Base-by-base conservation (phyloP, 2,113 vertebrate species). In the Enhydra lutris region DNA sequence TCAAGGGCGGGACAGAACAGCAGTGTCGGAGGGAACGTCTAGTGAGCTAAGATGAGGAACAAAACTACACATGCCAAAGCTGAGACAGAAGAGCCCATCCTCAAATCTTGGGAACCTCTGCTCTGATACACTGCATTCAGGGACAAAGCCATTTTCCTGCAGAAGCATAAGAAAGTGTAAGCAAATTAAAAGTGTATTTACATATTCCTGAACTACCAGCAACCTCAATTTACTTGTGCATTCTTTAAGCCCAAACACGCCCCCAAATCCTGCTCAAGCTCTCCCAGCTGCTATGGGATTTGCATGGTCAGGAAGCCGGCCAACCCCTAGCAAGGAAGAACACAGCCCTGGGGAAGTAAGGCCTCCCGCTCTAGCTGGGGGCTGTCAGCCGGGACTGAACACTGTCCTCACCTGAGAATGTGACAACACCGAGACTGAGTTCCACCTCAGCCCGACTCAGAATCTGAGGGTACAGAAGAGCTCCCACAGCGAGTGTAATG, bases 401-500 rank as follows among this genome's bases (percentile, higher is more conserved):
- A 1, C 34, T 5, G 13, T 7, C 34, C 24, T 71, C 21, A 4
- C 8, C n/a, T 1, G n/a, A 39, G 11, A 47, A 61, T 42, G 14
- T 34, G 65, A 18, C 29, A 61, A n/a, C 4, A 34, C 26, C 29
- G 69, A 8, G 42, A 55, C 23, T 9, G 21, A 15, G 81, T 47
- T 42, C 42, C 3, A 26, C 23, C 71, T 79, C 15, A 6, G 83
- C 73, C 6, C 26, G 65, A 24, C 29, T 34, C 47, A 87, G 52
- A 45, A 34, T 6, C 13, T 1, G 24, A 39, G 36, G 29, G 21
- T 59, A 80, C 45, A 39, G 4, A 59, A 61, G 47, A 57, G 39
- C 45, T 67, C 18, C 39, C 7, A 1, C 29, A 14, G 42, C 11
- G 9, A n/a, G 17, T 1, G 0, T 17, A 15, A 13, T 0, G 0